Percentiles rank a stretch among this genome's conserved stretches.
Evolutionary conservation across 2,797 vertebrate species (phyloP).

Genomic region (Coilia nasus): DNA sequence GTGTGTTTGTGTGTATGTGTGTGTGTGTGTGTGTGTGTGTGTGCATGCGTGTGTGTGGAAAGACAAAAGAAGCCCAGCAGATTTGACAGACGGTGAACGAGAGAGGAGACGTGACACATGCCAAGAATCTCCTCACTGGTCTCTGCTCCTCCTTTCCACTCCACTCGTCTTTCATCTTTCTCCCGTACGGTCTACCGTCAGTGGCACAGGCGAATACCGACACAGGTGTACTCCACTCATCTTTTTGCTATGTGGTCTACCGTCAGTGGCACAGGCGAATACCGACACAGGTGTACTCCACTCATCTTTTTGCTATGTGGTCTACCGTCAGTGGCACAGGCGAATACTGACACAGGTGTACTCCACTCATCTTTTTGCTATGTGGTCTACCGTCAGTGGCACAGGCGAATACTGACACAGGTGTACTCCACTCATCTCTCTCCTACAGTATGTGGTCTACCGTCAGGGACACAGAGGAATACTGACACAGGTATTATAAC

Average conservation of each 20-base stretch:
- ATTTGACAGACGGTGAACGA: constrained; percentile 44
- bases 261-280: too few species aligned
- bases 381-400: too few species aligned
- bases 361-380: too few species aligned
- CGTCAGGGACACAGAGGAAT: background rate
- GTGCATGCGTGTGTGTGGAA: constrained; percentile 39
- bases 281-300: too few species aligned
- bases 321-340: too few species aligned
- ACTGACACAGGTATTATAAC: background rate
- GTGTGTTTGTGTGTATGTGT: constrained; percentile 14
- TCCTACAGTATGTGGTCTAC: background rate
- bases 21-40: background rate
- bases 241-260: too few species aligned
- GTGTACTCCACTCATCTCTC: too few species aligned
- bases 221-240: too few species aligned
- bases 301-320: too few species aligned
- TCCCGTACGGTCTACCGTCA: background rate
- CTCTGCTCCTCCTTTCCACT: constrained; percentile 25
- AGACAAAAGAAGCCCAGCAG: constrained; percentile 37
- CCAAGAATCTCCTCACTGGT: constrained; percentile 39
- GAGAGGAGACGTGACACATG: constrained; percentile 45
- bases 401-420: too few species aligned
- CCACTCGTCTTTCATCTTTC: constrained; percentile 30
- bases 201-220: background rate
- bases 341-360: too few species aligned